Evolutionary conservation across 2,888 invertebrate species (phyloP), one percentile per base, ranked within the genome.

Genomic region (Sesamia inferens): DNA sequence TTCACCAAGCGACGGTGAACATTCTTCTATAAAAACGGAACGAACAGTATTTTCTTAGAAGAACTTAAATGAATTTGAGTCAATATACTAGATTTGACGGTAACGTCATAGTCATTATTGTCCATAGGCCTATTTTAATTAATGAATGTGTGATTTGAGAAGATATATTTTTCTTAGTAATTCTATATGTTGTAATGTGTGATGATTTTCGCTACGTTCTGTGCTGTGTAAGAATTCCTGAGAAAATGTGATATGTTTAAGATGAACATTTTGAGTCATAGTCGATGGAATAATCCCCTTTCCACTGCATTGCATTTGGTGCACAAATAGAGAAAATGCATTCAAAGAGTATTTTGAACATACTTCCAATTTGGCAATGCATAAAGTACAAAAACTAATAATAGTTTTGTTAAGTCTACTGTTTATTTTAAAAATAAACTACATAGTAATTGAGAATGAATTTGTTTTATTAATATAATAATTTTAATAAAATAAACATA

Each of bases 291-390:
- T 79, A 78, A 78, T 77, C 76, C 48, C 75, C 82, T 86, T 85
- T 65, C 76, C 79, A 85, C 68, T 65, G 73, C 84, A 84, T 77
- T 61, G 61, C 73, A 85, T 78, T 78, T 63, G 68, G 62, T 82
- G 87, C 76, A 84, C 84, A 81, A 77, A 83, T 80, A 71, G 57
- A 68, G 61, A 68, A 79, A 82, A 83, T 87, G 94, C 94, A 94
- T 95, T 94, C 94, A 92, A 95, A 95, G 93, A 95, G 94, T 95
- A 95, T 95, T 89, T 86, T 71, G 79, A 85, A 59, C 84, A 95
- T 95, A 95, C 93, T 95, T 88, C 94, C 54, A 94, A 90, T 94
- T 95, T 94, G 93, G 85, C 82, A 93, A 93, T 94, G 94, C 93
- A 79, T 81, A 74, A 74, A 83, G 83, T 87, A 85, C 81, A 87